phyloP scores from a whole-genome alignment of 1,140 invertebrate species.

The Littorina saxatilis region DNA sequence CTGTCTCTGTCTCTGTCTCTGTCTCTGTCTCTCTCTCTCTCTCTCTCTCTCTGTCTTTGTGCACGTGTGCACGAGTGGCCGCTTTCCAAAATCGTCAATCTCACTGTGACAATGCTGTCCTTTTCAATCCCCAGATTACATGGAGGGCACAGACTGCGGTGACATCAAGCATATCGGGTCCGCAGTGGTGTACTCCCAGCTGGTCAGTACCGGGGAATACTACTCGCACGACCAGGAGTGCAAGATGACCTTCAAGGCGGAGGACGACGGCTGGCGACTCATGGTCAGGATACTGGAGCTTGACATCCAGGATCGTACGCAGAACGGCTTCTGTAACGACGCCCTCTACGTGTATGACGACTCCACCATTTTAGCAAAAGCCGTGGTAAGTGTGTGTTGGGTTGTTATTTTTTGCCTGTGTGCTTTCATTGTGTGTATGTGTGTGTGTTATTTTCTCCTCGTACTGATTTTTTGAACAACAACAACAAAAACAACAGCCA shows the following conservation, averaged over 20 bases:
- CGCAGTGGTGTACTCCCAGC: constrained; percentile 69
- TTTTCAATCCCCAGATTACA: constrained; percentile 62
- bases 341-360: constrained; percentile 72
- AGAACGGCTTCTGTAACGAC: constrained; percentile 69
- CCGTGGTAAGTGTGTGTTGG: constrained; percentile 61
- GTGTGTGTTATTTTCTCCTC: background rate
- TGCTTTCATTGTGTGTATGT: background rate
- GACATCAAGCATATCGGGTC: constrained; percentile 65
- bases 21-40: background rate
- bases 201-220: constrained; percentile 43
- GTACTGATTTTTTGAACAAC: background rate
- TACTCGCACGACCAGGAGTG: constrained; percentile 64
- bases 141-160: constrained; percentile 67
- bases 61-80: too few species aligned
- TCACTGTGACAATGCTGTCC: too few species aligned
- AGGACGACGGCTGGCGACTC: constrained; percentile 66
- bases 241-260: constrained; percentile 67
- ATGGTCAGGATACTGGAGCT: constrained; percentile 68
- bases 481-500: too few species aligned
- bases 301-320: constrained; percentile 68
- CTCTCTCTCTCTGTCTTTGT: too few species aligned
- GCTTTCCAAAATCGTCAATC: too few species aligned
- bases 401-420: background rate
- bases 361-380: constrained; percentile 56
- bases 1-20: too few species aligned